Conservation (phyloP, 2,888 invertebrate species). For the Boloria selene region DNA sequence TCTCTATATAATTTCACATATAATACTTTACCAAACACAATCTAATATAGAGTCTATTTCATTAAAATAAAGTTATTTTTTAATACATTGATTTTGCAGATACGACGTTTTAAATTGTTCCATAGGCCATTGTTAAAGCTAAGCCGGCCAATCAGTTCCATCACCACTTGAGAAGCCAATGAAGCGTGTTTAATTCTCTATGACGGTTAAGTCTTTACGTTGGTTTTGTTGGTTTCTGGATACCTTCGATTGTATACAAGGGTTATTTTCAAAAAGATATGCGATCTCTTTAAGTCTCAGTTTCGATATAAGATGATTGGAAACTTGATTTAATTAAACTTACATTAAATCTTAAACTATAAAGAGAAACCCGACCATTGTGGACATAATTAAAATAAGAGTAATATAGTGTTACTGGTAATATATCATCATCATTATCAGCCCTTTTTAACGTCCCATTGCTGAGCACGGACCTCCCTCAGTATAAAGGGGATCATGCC, state of each 20-base stretch:
- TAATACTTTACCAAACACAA: constrained; percentile 14
- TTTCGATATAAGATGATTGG: background rate
- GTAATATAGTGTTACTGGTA: no score
- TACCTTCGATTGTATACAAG: constrained; percentile 44
- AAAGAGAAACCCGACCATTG: no score
- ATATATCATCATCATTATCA: no score
- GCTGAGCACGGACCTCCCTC: no score
- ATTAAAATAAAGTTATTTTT: constrained; percentile 24
- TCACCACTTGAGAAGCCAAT: constrained; percentile 77
- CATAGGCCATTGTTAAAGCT: constrained; percentile 66
- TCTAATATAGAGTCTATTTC: constrained; percentile 39
- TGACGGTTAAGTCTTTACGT: constrained; percentile 74
- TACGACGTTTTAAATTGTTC: constrained; percentile 44
- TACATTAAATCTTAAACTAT: no score
- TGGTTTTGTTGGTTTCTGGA: constrained; percentile 75
- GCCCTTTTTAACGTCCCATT: no score
- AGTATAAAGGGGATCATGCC: no score
- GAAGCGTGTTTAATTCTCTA: constrained; percentile 71
- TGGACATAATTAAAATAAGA: no score
- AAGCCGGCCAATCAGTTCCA: constrained; percentile 79
- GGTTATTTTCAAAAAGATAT: constrained; percentile 10
- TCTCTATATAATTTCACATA: constrained; percentile 51
- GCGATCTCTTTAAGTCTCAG: background rate
- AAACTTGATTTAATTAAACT: no score
- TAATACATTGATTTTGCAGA: constrained; percentile 35